Conservation (phyloP, 2,113 vertebrate genomes). For the Callipepla squamata region DNA sequence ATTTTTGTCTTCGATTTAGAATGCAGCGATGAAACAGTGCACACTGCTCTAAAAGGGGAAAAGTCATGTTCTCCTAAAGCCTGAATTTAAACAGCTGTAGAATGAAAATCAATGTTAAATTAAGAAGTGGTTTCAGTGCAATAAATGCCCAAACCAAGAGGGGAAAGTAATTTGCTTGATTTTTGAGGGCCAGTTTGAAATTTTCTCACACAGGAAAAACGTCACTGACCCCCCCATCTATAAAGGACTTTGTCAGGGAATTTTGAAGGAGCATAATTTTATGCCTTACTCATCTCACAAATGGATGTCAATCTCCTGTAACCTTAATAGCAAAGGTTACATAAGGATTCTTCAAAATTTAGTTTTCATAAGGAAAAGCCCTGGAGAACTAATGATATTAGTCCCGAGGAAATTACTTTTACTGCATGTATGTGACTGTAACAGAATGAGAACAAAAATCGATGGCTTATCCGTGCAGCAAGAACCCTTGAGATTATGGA, state of each 20-base stretch:
- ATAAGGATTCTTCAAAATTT: conserved; percentile 59
- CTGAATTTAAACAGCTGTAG: not conserved
- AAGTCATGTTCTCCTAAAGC: not conserved
- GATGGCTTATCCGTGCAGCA: conserved; percentile 23
- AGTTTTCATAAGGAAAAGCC: conserved; percentile 61
- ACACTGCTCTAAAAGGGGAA: not conserved
- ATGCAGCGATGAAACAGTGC: not conserved
- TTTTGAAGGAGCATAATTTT: conserved; percentile 21
- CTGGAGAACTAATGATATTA: conserved; percentile 57
- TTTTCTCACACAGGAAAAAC: not conserved
- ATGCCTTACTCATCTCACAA: conserved; percentile 17
- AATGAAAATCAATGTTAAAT: not conserved
- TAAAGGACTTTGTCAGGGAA: conserved; percentile 37
- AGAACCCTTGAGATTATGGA: conserved; percentile 62
- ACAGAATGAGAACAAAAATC: conserved; percentile 67
- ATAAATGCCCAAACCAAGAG: not conserved
- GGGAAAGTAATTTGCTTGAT: not conserved
- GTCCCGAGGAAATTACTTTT: conserved; percentile 67
- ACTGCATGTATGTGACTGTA: conserved; percentile 58
- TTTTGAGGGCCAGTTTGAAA: not conserved
- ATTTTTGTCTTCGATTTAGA: not conserved
- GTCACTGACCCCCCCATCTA: not conserved
- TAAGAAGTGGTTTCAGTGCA: not conserved
- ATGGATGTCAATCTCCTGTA: conserved; percentile 42
- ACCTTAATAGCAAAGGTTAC: conserved; percentile 61